Conservation (phyloP, 2,888 invertebrate genomes). For the Drosophila tanythrix region DNA sequence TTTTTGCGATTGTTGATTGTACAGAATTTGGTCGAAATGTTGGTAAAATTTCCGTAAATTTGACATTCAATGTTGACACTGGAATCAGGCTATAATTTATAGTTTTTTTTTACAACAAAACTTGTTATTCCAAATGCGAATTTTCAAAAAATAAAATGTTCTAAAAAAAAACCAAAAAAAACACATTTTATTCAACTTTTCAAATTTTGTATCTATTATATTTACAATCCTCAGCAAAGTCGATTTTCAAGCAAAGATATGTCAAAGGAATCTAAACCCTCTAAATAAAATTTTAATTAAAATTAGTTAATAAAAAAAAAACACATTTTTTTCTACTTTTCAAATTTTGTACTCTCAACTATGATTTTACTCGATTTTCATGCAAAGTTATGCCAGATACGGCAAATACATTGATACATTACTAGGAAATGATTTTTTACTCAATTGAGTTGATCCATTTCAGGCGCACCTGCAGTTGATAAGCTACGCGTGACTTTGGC, state of each 20-base stretch:
- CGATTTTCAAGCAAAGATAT: no score
- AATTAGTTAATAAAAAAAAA: background rate
- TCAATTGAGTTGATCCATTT: slow-evolving; percentile 21
- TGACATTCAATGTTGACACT: background rate
- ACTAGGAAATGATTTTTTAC: slow-evolving; percentile 3
- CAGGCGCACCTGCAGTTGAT: slow-evolving; percentile 33
- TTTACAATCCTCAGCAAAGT: no score
- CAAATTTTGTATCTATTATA: no score
- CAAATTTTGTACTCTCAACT: background rate
- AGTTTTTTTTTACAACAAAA: no score
- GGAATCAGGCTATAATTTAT: background rate
- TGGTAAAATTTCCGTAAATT: background rate
- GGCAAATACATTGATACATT: background rate
- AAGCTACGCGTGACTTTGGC: slow-evolving; percentile 37
- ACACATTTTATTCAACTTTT: no score
- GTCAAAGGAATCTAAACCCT: no score
- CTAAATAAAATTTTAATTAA: background rate
- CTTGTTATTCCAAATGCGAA: background rate
- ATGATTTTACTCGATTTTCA: background rate
- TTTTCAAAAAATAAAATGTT: background rate
- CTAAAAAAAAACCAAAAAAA: no score
- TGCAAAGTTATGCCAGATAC: background rate
- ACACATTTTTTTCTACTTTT: accelerated
- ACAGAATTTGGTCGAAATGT: background rate
- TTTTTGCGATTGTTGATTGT: background rate